A percentile compares a stretch with the other conserved stretches of the same genome.
Conservation (phyloP, 2,888 invertebrate genomes). For the Thymelicus lineola region DNA sequence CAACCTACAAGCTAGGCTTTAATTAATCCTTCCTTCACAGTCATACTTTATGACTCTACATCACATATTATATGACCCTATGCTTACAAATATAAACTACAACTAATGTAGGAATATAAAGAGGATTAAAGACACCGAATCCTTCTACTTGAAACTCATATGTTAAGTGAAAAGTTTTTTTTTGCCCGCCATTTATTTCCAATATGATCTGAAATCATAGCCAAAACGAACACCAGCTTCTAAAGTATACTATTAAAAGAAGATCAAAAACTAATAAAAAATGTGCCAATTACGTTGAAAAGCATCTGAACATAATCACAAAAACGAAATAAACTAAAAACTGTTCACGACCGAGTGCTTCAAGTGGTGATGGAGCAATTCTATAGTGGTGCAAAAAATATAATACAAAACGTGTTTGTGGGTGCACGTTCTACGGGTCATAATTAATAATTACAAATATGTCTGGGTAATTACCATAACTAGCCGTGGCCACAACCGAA, state of each 20-base stretch:
- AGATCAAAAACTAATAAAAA: not conserved
- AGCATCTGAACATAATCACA: not conserved
- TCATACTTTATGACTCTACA: too few species aligned
- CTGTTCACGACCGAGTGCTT: not conserved
- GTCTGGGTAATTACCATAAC: not conserved
- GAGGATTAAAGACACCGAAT: too few species aligned
- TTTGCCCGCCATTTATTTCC: too few species aligned
- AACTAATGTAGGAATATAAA: too few species aligned
- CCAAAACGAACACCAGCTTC: not conserved
- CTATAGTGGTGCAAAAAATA: not conserved
- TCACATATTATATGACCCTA: too few species aligned
- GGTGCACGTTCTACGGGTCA: not conserved
- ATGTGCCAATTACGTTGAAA: not conserved
- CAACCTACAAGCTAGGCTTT: too few species aligned
- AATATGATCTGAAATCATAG: too few species aligned
- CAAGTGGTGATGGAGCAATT: not conserved
- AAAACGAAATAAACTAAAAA: slow-evolving; percentile 1
- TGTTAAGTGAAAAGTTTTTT: too few species aligned
- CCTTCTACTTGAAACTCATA: too few species aligned
- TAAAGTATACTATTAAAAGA: not conserved
- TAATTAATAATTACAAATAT: not conserved
- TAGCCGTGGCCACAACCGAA: too few species aligned
- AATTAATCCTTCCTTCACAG: too few species aligned
- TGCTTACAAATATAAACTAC: too few species aligned
- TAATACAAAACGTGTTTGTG: not conserved